Evolutionary conservation across 2,113 vertebrate species (phyloP).

Genomic region (Hipposideros armiger): DNA sequence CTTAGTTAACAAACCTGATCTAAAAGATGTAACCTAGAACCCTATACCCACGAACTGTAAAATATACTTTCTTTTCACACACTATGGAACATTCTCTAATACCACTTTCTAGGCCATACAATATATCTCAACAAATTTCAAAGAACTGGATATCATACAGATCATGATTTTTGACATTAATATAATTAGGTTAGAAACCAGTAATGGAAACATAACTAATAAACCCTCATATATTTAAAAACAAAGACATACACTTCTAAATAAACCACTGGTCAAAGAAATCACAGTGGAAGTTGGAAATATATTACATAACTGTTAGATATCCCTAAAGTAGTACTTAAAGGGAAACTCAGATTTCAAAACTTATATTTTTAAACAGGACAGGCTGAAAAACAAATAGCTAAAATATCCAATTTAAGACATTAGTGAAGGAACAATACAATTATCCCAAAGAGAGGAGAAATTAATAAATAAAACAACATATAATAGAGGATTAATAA

Average conservation of each 20-base stretch:
- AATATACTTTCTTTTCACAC: background rate
- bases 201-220: background rate
- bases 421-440: background rate
- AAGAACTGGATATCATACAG: background rate
- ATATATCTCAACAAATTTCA: background rate
- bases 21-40: background rate
- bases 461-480: background rate
- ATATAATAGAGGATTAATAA: background rate
- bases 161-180: background rate
- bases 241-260: background rate
- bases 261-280: background rate
- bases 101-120: background rate
- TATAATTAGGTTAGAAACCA: background rate
- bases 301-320: background rate
- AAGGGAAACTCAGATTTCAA: background rate
- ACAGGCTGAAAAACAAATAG: background rate
- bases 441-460: background rate
- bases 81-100: background rate
- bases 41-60: background rate
- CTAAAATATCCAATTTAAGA: background rate
- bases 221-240: background rate
- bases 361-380: background rate
- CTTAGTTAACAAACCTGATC: background rate
- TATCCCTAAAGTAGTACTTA: background rate
- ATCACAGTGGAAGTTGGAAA: background rate